Evolutionary conservation across 2,113 vertebrate genomes (phyloP).

Genomic region (Peromyscus polionotus): DNA sequence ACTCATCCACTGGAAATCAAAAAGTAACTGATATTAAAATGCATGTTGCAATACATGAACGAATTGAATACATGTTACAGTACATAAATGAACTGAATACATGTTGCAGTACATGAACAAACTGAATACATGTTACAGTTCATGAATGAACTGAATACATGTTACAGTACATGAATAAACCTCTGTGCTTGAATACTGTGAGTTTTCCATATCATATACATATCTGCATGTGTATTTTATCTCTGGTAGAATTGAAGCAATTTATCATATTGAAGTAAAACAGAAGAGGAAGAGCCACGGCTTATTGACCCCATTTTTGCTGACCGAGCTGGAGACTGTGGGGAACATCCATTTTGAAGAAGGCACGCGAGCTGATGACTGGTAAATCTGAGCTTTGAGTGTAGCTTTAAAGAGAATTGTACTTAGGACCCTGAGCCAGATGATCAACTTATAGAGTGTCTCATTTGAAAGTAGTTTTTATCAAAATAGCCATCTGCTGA

Average conservation of each 20-base stretch:
- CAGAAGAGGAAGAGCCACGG: constrained; percentile 85
- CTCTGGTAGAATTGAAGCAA: constrained; percentile 86
- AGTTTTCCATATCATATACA: not conserved
- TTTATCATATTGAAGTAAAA: constrained; percentile 84
- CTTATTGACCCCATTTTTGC: constrained; percentile 87
- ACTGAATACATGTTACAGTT: not conserved
- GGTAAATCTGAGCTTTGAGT: constrained; percentile 83
- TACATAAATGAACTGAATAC: not conserved
- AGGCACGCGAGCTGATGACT: constrained; percentile 87
- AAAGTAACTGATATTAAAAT: not conserved
- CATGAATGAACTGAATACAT: not conserved
- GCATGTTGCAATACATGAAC: not conserved
- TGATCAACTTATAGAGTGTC: constrained; percentile 37
- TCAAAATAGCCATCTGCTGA: not conserved
- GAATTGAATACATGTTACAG: not conserved
- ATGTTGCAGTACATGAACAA: not conserved
- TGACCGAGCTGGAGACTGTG: constrained; percentile 91
- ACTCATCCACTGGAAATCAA: not conserved
- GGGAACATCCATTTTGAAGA: constrained; percentile 93
- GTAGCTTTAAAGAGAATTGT: constrained; percentile 50
- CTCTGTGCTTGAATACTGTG: not conserved
- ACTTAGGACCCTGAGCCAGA: not conserved
- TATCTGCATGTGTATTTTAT: constrained; percentile 20
- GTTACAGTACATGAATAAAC: not conserved
- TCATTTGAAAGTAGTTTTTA: constrained; percentile 30